A percentile compares a stretch with the other conserved stretches of the same genome.
Evolutionary conservation across 2,888 invertebrate genomes (phyloP).

Genomic region (Lepidochitona cinerea): DNA sequence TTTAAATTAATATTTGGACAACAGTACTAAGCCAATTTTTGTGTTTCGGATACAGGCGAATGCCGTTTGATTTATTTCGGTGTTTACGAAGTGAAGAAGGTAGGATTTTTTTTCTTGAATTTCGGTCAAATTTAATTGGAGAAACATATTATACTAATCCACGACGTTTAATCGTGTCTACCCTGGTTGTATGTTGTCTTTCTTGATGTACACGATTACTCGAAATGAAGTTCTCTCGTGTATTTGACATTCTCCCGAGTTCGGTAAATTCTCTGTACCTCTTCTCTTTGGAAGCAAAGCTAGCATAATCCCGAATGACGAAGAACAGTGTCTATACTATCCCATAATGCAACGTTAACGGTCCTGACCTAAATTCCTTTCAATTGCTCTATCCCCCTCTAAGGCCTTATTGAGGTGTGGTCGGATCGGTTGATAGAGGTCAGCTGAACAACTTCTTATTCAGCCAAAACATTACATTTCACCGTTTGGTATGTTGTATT

Average conservation of each 20-base stretch:
- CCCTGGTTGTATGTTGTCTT: too few relatives aligned
- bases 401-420: conserved; percentile 59
- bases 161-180: too few relatives aligned
- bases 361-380: conserved; percentile 11
- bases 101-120: conserved; percentile 1
- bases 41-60: too few relatives aligned
- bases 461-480: neutral
- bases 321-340: neutral
- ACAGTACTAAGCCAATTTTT: too few relatives aligned
- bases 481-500: neutral
- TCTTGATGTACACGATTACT: neutral
- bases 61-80: conserved; percentile 1
- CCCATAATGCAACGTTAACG: neutral
- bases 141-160: too few relatives aligned
- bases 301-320: neutral
- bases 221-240: neutral
- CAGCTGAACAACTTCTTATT: neutral
- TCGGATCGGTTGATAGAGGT: conserved; percentile 39
- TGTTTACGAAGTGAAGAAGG: conserved; percentile 8
- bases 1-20: too few relatives aligned
- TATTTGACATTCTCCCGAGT: neutral
- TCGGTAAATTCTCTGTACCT: neutral
- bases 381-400: conserved; percentile 54
- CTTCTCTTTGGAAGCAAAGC: neutral
- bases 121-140: too few relatives aligned